Evolutionary conservation across 1,140 invertebrate genomes (phyloP), one percentile per base, ranked within the genome.

Genomic region (Zaprionus ghesquierei): DNA sequence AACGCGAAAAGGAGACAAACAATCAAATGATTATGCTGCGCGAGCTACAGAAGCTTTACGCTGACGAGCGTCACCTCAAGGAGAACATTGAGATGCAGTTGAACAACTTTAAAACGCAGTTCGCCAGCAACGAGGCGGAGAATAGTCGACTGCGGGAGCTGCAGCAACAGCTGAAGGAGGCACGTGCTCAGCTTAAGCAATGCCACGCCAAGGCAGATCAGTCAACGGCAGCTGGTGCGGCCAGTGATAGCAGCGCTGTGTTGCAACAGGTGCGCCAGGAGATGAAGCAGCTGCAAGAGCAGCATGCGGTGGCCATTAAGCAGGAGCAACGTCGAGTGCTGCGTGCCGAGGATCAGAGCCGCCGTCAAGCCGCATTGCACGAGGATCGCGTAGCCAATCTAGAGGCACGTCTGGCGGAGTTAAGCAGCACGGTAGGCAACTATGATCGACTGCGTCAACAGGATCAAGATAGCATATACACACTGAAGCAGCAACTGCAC

Each of bases 381-480:
- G 96, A 97, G 92, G 94, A 96, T 41, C 93, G 96, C 79, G 96
- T 97, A 0, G 95, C 95, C 4, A 94, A 94, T 56, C 93, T 98
- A 54, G 97, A 98, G 92, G 94, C 94, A 3, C 94, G 95, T 74
- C 84, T 98, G 10, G 96, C 96, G 0, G 96, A 98, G 89, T 92
- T 98, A 8, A 97, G 96, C 0, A 94, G 94, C 58, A 95, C 95
- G 0, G 94, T 97, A 29, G 97, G 96, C 2, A 94, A 94, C 70
- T 97, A 97, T 79, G 96, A 97, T 82, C 93, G 95, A 62, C 81
- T 95, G 5, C 92, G 96, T 38, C 94, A 96, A 56, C 94, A 95
- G 74, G 96, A 97, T 92, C 95, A 96, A 89, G 92, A 94, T 62
- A 94, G 94, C 22, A 97, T 97, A 84, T 94, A 95, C 69, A 94